These are phyloP conservation scores for Sebastes baramenuke DNA, from an alignment of 2,797 vertebrate species.

Conservation along the genomic window DNA sequence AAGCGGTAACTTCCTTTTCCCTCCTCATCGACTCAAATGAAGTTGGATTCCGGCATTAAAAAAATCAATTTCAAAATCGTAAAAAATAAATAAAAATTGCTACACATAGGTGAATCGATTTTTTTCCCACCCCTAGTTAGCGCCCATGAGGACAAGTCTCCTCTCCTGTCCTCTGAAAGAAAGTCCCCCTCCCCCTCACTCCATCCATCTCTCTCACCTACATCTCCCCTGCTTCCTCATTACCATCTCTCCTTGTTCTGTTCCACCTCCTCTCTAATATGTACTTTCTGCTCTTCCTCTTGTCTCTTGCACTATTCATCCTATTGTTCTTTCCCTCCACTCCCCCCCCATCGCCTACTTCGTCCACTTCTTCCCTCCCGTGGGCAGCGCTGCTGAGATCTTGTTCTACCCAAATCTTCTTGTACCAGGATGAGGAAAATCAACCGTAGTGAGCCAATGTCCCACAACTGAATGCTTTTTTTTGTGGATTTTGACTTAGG, in stretches of 20 bases:
- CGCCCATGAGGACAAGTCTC: conserved; percentile 8
- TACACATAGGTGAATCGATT: fast-evolving
- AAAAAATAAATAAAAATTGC: too few species aligned
- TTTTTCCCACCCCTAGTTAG: too few species aligned
- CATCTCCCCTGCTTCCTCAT: conserved; percentile 3
- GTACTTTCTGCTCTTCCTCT: conserved; percentile 22
- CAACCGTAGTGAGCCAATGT: background rate
- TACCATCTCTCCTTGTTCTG: conserved; percentile 18
- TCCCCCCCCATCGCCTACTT: background rate
- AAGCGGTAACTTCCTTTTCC: too few species aligned
- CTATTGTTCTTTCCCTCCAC: conserved; percentile 16
- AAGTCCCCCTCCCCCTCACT: background rate
- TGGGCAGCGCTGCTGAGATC: conserved; percentile 21
- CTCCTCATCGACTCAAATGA: fast-evolving
- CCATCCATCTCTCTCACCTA: background rate
- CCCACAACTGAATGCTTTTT: background rate
- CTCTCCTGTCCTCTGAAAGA: background rate
- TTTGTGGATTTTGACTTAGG: background rate
- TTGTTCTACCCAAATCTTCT: conserved; percentile 16
- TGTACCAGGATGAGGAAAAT: conserved; percentile 25
- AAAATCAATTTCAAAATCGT: too few species aligned
- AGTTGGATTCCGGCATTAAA: too few species aligned
- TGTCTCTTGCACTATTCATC: conserved; percentile 10
- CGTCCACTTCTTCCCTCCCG: conserved; percentile 8
- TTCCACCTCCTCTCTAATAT: conserved; percentile 10